Evolutionary conservation across 1,140 invertebrate genomes (phyloP), one percentile per base, ranked within the genome.

Genomic region (Anadara kagoshimensis): DNA sequence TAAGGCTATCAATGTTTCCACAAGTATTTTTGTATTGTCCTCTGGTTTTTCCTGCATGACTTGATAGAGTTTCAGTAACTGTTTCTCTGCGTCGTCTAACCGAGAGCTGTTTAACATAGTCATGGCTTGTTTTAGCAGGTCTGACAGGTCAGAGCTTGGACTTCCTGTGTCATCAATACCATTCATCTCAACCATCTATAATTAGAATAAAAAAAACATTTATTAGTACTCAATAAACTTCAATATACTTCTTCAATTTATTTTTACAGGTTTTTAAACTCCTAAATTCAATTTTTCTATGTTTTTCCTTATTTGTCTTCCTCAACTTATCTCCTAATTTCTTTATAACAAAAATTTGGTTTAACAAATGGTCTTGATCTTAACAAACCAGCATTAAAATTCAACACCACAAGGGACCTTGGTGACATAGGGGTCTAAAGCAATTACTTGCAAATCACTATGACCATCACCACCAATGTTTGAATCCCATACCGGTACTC

Each of bases 21-120:
- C 80, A 14, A 85, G 47, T 22, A 79, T 59, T 16, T 73, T 61
- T 20, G 70, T 72, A 63, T 79, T 81, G 49, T 83, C 82, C 26
- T 83, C 78, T 5, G 83, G 77, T 63, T 82, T 85, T 20, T 85
- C 84, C 61, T 83, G 78, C 47, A 84, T 75, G 49, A 80, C 75
- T 29, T 79, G 69, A 47, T 82, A 83, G 3, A 83, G 66, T 24
- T 75, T 73, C 41, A 87, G 75, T 51, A 84, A 83, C 56, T 78
- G 79, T 16, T 72, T 78, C 57, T 87, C 85, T 1, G 85, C 83
- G 36, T 86, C 84, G 69, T 79, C 82, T 36, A 87, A 69, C 8
- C 78, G 73, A 7, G 84, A 81, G 36, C 78, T 78, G 59, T 84
- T 83, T 16, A 87, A 78, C 41, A 78, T 78, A 56, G 82, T 76